Evolutionary conservation across 2,888 invertebrate species (phyloP), one percentile per base, ranked within the genome.

Genomic region (Stegana nigrithorax): DNA sequence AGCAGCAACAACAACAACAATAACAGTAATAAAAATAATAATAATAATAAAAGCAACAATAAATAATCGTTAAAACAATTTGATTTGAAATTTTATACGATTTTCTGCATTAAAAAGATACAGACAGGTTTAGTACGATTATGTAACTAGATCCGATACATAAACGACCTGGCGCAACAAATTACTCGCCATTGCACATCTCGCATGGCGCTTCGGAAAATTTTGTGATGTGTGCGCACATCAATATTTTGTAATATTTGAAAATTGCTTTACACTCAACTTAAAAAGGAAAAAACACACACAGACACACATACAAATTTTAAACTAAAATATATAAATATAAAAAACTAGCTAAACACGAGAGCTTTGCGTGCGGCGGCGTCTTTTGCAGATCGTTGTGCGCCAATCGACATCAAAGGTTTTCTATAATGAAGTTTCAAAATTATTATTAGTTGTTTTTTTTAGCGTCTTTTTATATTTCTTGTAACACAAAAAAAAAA

Each of bases 91-190:
- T 44, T 44, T 44, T 17, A 44, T 44, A 36, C 36, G 36, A 36
- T 36, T n/a, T 32, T 12, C n/a, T n/a, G n/a, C n/a, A n/a, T n/a
- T n/a, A n/a, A n/a, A n/a, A n/a, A n/a, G n/a, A n/a, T n/a, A n/a
- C n/a, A n/a, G n/a, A n/a, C n/a, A n/a, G n/a, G 29, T 51, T 51
- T 51, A 51, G 29, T n/a, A 10, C 14, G 39, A 39, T 39, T 39
- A 39, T 39, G 39, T 39, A 39, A 39, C 39, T 39, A 39, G 39
- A 39, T 39, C 39, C 39, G 39, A 39, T 39, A 14, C 17, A 39
- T 39, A 39, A 39, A 39, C 39, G 39, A n/a, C 17, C 17, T 39
- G 17, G 14, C 39, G 39, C 39, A 39, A n/a, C 39, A 39, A 39
- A 39, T 39, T 39, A 29, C 29, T 39, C 1, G n/a, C 39, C n/a